A percentile compares a stretch with the other conserved stretches of the same genome.
These are phyloP conservation scores for Zalophus californianus DNA, from an alignment of 2,797 vertebrate species.

Conservation along the genomic window DNA sequence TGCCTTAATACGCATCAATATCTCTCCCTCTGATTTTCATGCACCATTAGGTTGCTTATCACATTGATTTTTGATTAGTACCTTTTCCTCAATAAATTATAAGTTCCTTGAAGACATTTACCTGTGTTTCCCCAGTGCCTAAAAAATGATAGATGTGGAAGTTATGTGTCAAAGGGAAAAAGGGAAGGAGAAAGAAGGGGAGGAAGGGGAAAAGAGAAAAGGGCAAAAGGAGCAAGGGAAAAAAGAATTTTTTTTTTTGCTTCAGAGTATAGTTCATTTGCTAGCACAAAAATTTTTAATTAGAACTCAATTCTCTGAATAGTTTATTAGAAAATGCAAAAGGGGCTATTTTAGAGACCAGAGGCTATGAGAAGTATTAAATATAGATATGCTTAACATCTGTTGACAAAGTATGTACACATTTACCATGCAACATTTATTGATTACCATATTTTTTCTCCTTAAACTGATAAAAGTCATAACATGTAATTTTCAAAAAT, in stretches of 20 bases:
- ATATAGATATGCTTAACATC: background rate
- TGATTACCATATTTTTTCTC: background rate
- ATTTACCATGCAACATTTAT: background rate
- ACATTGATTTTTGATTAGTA: background rate
- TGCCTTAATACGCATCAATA: background rate
- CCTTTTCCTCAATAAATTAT: background rate
- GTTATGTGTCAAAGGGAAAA: background rate
- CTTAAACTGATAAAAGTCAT: background rate
- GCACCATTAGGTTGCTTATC: background rate
- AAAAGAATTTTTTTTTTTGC: background rate
- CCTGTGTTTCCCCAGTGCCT: background rate
- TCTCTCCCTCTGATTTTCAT: background rate
- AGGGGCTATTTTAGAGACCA: background rate
- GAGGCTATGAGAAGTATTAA: background rate
- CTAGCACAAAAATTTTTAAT: background rate
- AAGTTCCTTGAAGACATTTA: background rate
- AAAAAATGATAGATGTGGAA: background rate
- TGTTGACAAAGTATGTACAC: background rate
- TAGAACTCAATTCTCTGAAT: constrained; percentile 1
- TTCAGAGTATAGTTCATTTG: background rate
- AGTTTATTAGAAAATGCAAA: background rate
- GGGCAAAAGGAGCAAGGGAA: background rate
- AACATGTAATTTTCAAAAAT: background rate
- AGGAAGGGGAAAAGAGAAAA: background rate
- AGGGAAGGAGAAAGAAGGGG: background rate